phyloP scores from a whole-genome alignment of 2,888 invertebrate species.

The Mystacides longicornis region DNA sequence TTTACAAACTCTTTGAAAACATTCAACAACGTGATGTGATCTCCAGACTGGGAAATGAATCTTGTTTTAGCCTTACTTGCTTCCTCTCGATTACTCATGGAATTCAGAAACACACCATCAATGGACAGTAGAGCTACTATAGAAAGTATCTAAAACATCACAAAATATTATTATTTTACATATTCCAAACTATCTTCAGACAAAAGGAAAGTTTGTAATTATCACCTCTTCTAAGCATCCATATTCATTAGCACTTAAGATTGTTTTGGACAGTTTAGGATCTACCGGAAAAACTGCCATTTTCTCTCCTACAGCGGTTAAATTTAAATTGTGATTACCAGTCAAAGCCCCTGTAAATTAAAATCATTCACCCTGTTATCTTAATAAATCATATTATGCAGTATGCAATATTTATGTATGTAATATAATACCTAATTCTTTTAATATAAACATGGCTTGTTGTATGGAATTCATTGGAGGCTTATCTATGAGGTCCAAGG shows the following conservation, averaged over 20 bases:
- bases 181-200: not conserved
- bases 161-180: constrained; percentile 20
- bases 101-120: constrained; percentile 75
- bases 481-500: constrained; percentile 86
- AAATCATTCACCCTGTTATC: too few relatives aligned
- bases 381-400: too few relatives aligned
- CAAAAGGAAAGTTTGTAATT: not conserved
- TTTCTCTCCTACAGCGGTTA: constrained; percentile 72
- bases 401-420: too few relatives aligned
- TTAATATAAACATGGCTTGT: constrained; percentile 56
- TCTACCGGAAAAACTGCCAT: constrained; percentile 92
- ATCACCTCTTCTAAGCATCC: constrained; percentile 67
- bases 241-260: constrained; percentile 68
- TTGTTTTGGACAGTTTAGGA: constrained; percentile 76
- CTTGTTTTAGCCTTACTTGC: constrained; percentile 67
- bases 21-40: constrained; percentile 86
- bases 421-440: constrained; percentile 49
- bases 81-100: constrained; percentile 67
- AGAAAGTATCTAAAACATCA: constrained; percentile 56
- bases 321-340: constrained; percentile 46
- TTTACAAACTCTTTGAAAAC: constrained; percentile 74
- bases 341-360: constrained; percentile 56
- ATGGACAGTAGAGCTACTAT: constrained; percentile 83
- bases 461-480: constrained; percentile 67
- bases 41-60: constrained; percentile 81